Evolutionary conservation across 2,888 invertebrate species (phyloP), one percentile per base, ranked within the genome.

Genomic region (Leptarthrus brevirostris): DNA sequence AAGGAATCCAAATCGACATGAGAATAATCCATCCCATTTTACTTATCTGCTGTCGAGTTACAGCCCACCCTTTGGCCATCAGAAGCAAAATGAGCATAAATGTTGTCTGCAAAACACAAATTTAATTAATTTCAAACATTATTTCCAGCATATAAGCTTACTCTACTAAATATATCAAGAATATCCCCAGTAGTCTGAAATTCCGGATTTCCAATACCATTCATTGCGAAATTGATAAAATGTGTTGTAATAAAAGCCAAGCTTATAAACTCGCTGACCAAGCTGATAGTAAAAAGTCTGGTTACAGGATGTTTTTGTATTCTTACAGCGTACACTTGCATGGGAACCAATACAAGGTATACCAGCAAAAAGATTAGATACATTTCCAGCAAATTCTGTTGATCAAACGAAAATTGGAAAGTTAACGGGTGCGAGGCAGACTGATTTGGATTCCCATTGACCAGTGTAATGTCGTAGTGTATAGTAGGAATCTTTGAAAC

Each of bases 61-160:
- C 95, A 3, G 96, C 97, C 97, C 97, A 97, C 58, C 98, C 98
- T 87, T 98, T 97, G 44, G 97, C 97, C 78, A 98, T 86, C 73
- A 98, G 87, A 72, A 98, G 87, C 49, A 98, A 87, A 73, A 98
- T 88, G 78, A 98, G 86, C 94, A 98, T 97, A 83, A 98, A 96
- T 4, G 96, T 89, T 56, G 96, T 95, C 94, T 96, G 88, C 8
- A 88, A 86, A 73, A 30, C 53, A 70, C 24, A 71, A n/a, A 20
- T 56, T 40, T 54, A 24, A 3, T 58, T 70, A 66, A 49, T 70
- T 74, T 75, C 16, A 61, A 61, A 36, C 0, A 40, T 12, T 66
- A 47, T 44, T 3, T 16, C 10, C 20, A 34, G 4, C 70, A 52
- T 40, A 30, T 1, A 10, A n/a, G 84, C 88, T 87, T 86, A 94